Conservation (phyloP, 2,113 vertebrate genomes). For the Lepidothrix coronata region DNA sequence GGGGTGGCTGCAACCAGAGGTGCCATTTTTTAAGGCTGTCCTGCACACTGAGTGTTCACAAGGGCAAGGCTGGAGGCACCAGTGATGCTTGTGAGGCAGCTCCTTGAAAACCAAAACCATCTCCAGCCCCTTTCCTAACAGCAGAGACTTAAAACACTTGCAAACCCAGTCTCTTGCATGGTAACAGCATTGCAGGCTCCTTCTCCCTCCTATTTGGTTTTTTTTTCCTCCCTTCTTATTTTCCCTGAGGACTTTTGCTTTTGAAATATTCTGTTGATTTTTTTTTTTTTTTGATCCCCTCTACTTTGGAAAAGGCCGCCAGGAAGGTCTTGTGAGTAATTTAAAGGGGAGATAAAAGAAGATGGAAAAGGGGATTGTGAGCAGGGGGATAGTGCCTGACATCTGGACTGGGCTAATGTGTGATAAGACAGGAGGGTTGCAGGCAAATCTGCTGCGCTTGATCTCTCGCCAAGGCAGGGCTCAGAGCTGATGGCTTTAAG, state of each 20-base stretch:
- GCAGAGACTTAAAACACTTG: not conserved
- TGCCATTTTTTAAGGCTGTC: not conserved
- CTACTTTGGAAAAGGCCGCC: not conserved
- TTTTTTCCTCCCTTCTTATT: accelerated
- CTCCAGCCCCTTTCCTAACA: not conserved
- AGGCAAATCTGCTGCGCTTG: not conserved
- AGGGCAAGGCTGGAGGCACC: not conserved
- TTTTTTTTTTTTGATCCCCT: not conserved
- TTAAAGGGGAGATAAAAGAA: conserved; percentile 2
- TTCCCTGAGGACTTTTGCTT: not conserved
- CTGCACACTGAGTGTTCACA: not conserved
- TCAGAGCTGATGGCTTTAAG: not conserved
- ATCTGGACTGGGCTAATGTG: not conserved
- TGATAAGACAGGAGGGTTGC: not conserved
- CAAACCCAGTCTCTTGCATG: not conserved
- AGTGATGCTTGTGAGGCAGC: not conserved
- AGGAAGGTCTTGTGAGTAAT: conserved; percentile 32
- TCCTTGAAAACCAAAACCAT: not conserved
- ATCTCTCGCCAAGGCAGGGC: not conserved
- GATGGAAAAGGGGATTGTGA: not conserved
- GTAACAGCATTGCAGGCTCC: accelerated
- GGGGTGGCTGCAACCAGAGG: too few species aligned
- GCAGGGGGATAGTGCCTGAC: not conserved
- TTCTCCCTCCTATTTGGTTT: not conserved
- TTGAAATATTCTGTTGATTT: not conserved